Base-by-base conservation (phyloP, 2,113 vertebrate genomes). In the Percopsis transmontana region DNA sequence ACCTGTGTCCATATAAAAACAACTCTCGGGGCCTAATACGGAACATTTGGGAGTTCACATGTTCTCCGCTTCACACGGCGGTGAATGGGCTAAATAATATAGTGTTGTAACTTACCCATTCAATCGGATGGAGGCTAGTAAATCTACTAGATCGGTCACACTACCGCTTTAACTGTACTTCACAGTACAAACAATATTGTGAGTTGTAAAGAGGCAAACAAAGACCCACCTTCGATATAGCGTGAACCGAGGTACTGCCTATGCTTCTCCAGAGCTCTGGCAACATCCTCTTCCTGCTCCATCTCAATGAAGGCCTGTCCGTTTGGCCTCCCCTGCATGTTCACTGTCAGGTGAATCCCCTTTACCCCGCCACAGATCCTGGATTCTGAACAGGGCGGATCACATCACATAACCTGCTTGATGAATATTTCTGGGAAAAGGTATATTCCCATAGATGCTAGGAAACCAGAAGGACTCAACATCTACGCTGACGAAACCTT, bases 251-350 rank as follows among this genome's bases (percentile, higher is more conserved):
- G 89, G 64, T 98, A 98, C 75, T 94, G 90, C 44, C 92, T 87
- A 91, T 99, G 87, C 79, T 94, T 98, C 59, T 95, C 93, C 83
- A 99, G 83, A 21, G 97, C 97, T 67, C 93, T 97, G 66, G 85
- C 74, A 16, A 99, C 90, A 0, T 99, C 96, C 0, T 91, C 92
- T 58, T 94, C 93, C 0, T 95, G 91, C 84, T 98, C 94, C 80
- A 99, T 63, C 88, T 99, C 95, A 0, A 99, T 89, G 80, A 99
- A 84, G 57, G 96, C 97, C 40, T 90, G 92, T 18, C 96, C 97
- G 2, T 91, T 89, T 23, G 93, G 93, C 66, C 92, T 93, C 23
- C 97, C 97, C 51, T 90, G 81, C 70, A 72, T 81, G 68, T 95
- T 93, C 69, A 91, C 44, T 4, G 93, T 92, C 64, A 99, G 88